Conservation (phyloP, 2,888 invertebrate species). For the Drosophila mettleri region DNA sequence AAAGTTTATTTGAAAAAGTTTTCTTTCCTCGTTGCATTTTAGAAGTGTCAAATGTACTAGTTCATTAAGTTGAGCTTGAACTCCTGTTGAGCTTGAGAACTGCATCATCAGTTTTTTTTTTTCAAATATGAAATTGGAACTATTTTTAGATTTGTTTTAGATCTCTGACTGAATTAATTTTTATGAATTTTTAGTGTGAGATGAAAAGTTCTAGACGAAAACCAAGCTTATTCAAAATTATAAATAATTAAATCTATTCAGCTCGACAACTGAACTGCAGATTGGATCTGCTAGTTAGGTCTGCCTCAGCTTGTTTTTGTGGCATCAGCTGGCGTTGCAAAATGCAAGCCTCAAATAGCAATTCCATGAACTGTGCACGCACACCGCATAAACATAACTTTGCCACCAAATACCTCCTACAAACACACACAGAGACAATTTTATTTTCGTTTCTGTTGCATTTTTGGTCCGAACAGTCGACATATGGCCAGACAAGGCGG, state of each 20-base stretch:
- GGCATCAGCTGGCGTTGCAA: slow-evolving; percentile 52
- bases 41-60: background rate
- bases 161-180: too few species aligned
- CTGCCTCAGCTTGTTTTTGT: slow-evolving; percentile 17
- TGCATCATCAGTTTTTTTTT: too few species aligned
- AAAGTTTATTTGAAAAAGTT: background rate
- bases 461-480: slow-evolving; percentile 38
- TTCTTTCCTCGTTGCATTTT: background rate
- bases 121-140: too few species aligned
- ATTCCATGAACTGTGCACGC: slow-evolving; percentile 69
- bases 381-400: slow-evolving; percentile 62
- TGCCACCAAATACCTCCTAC: slow-evolving; percentile 30
- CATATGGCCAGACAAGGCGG: slow-evolving; percentile 54
- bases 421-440: slow-evolving; percentile 29
- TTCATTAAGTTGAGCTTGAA: slow-evolving; percentile 15
- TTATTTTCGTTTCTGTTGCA: slow-evolving; percentile 44
- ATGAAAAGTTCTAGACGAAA: too few species aligned
- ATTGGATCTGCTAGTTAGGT: slow-evolving; percentile 20
- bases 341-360: slow-evolving; percentile 61
- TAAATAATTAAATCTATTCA: slow-evolving; percentile 10
- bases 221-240: background rate
- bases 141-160: too few species aligned
- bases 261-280: slow-evolving; percentile 24
- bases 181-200: too few species aligned
- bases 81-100: too few species aligned